Evolutionary conservation across 2,113 vertebrate species (phyloP), one percentile per base, ranked within the genome.

Genomic region (Pelecanus crispus): DNA sequence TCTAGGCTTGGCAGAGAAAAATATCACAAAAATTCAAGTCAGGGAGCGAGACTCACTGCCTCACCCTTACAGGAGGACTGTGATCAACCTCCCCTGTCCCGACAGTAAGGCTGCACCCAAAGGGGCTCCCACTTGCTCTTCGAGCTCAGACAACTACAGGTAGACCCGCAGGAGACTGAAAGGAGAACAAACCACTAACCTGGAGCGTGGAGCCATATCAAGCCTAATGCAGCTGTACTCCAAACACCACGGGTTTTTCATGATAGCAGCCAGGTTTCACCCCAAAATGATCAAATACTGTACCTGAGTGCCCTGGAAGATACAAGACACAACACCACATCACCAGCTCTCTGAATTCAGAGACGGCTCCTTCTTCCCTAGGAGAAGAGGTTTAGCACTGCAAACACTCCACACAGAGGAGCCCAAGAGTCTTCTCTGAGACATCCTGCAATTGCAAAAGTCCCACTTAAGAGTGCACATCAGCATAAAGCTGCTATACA

Each of bases 171-270:
- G 32, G 32, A 14, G 10, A 28, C 36, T 10, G 15, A 56, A 40
- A 38, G 17, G 45, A 66, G 40, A 81, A 22, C 40, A 73, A 45
- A 45, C 16, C 44, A 17, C 29, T 17, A 31, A 38, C 13, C 32
- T 1, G 3, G 38, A 45, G 19, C 5, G 0, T 0, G 1, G 31
- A 68, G 31, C 34, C 21, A 13, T 61, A 73, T 67, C 52, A 67
- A 73, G 59, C 34, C 38, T 45, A 40, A 22, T 38, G 13, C 38
- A 86, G 24, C 24, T 40, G 29, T 53, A 28, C 31, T 38, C 34
- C 25, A 74, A n/a, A 32, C 34, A 55, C 31, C 36, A n/a, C 2
- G 1, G 16, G 3, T 47, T 72, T 78, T 71, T 56, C 65, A 32
- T 1, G 1, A 9, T 3, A 83, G 79, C 25, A 72, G 29, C 44